phyloP scores from a whole-genome alignment of 1,140 invertebrate species.

The Rhagoletis pomonella region DNA sequence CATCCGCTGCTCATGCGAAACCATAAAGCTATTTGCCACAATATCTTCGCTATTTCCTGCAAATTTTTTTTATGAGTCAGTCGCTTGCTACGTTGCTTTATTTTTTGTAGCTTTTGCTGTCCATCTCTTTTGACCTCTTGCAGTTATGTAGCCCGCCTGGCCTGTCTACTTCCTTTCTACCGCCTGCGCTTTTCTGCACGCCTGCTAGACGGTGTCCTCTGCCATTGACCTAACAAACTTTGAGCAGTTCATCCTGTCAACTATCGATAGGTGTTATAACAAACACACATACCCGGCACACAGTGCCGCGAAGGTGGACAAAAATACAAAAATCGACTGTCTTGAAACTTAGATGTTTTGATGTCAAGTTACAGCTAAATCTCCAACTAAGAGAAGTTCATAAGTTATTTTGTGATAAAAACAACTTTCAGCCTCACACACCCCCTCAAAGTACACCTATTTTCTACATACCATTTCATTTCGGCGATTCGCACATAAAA shows the following conservation, averaged over 20 bases:
- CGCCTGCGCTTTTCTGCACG: not conserved
- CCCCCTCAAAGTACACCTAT: too few species aligned
- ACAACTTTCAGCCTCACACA: too few species aligned
- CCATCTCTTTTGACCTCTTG: constrained; percentile 18
- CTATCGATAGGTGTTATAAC: not conserved
- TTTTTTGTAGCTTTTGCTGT: not conserved
- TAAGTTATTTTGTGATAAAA: too few species aligned
- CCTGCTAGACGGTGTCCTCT: not conserved
- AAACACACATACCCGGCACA: not conserved
- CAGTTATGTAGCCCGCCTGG: not conserved
- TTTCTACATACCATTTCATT: too few species aligned
- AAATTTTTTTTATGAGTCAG: constrained; percentile 17
- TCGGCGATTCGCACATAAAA: not conserved
- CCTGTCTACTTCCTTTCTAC: not conserved
- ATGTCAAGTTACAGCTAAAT: too few species aligned
- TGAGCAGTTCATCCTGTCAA: not conserved
- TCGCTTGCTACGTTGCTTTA: not conserved
- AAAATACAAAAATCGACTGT: too few species aligned
- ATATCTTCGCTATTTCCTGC: constrained; percentile 19
- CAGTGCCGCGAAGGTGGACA: too few species aligned
- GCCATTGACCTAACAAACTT: constrained; percentile 36
- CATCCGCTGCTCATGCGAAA: too few species aligned
- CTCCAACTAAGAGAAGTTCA: too few species aligned
- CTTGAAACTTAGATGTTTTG: too few species aligned
- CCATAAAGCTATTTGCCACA: constrained; percentile 11